phyloP scores from a whole-genome alignment of 2,888 invertebrate species.

The Nemotelus pantherinus region DNA sequence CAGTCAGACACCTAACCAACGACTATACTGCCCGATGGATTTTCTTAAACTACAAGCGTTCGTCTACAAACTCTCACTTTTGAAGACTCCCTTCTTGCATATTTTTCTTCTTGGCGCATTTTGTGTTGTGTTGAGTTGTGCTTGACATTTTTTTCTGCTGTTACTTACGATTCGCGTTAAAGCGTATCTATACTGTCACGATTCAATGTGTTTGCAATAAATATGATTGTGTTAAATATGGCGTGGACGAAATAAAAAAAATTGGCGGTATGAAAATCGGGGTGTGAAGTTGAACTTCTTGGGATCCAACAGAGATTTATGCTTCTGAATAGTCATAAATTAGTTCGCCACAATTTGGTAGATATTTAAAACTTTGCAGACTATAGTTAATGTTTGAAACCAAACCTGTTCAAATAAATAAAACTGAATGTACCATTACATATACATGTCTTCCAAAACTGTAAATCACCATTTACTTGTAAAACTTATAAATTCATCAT shows the following conservation, averaged over 20 bases:
- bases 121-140: background rate
- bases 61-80: slow-evolving; percentile 63
- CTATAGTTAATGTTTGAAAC: too few species aligned
- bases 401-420: too few species aligned
- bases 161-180: slow-evolving; percentile 27
- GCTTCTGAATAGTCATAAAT: too few species aligned
- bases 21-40: slow-evolving; percentile 61
- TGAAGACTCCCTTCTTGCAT: slow-evolving; percentile 62
- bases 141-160: background rate
- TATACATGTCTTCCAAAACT: too few species aligned
- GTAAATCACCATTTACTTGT: too few species aligned
- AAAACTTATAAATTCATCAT: too few species aligned
- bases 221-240: background rate
- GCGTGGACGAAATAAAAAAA: slow-evolving; percentile 1
- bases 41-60: slow-evolving; percentile 63
- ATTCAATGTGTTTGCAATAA: slow-evolving; percentile 16
- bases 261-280: background rate
- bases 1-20: slow-evolving; percentile 46
- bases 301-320: too few species aligned
- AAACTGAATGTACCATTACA: too few species aligned
- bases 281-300: too few species aligned
- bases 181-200: slow-evolving; percentile 15
- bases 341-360: too few species aligned
- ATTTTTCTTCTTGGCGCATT: slow-evolving; percentile 36
- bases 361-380: too few species aligned